Percentiles rank a stretch among this genome's conserved stretches.
Evolutionary conservation across 2,888 invertebrate species (phyloP).

Genomic region (Cryptosula pallasiana): DNA sequence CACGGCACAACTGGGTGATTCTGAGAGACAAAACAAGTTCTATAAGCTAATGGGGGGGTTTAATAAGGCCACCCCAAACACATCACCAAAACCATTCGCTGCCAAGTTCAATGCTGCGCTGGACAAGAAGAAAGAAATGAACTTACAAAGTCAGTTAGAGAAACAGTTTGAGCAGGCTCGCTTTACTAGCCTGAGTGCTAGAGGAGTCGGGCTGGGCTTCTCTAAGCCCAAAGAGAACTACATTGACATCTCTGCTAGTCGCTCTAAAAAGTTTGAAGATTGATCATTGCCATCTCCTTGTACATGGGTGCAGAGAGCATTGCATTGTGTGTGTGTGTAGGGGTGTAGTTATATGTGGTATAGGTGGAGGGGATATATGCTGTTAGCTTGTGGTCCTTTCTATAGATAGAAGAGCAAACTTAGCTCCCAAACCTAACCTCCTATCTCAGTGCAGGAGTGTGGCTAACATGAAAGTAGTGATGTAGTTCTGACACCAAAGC

Average conservation of each 20-base stretch:
- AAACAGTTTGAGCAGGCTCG: slow-evolving; percentile 9
- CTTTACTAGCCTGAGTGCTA: not conserved
- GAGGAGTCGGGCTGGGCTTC: slow-evolving; percentile 2
- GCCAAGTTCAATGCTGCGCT: not conserved
- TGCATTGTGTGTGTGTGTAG: too few relatives aligned
- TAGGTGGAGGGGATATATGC: too few relatives aligned
- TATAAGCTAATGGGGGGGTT: not conserved
- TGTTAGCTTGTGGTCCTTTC: too few relatives aligned
- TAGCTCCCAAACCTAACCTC: too few relatives aligned
- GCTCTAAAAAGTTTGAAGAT: slow-evolving; percentile 14
- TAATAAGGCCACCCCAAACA: not conserved
- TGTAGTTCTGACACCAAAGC: too few relatives aligned
- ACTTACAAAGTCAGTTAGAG: not conserved
- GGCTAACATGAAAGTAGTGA: too few relatives aligned
- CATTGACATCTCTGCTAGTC: not conserved
- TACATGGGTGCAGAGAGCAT: too few relatives aligned
- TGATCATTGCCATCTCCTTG: not conserved
- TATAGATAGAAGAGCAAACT: too few relatives aligned
- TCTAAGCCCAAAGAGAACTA: slow-evolving; percentile 3
- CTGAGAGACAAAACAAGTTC: slow-evolving; percentile 19
- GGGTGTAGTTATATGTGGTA: too few relatives aligned
- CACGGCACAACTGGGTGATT: slow-evolving; percentile 1
- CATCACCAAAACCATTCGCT: not conserved
- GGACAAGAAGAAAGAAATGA: not conserved
- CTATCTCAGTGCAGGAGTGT: too few relatives aligned